Base-by-base conservation (phyloP, 2,113 vertebrate genomes). In the Candoia aspera region DNA sequence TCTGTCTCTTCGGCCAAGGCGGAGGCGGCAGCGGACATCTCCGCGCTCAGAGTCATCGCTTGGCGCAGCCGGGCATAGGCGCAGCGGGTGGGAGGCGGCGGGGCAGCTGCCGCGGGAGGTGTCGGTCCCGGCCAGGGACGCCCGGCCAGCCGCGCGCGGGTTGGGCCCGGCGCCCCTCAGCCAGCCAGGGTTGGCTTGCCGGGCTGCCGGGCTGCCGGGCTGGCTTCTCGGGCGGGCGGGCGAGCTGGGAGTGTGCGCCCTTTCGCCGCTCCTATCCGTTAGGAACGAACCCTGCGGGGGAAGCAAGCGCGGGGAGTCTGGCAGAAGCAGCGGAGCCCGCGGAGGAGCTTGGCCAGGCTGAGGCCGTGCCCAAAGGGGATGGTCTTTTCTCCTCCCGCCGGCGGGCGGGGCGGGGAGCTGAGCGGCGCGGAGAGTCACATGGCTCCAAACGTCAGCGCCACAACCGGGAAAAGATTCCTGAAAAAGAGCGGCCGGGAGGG, bases 11-110 rank as follows among this genome's bases (percentile, higher is more conserved):
- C 98, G 91, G 98, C 98, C 89, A 98, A 98, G 96, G 98, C 97
- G 93, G 98, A 98, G 97, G 98, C 98, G 96, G 98, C 98, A 97
- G 99, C 98, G 97, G 98, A 98, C 98, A 99, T 99, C 97, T 98
- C 98, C 92, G 98, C 97, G 98, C 98, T 99, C 95, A 99, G 97
- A 98, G 99, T 99, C 99, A 99, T 99, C 95, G 98, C 97, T 97
- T 95, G 87, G 94, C 92, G 93, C 91, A 91, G 58, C 91, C 95
- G 96, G 94, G 96, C 97, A 96, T 93, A 17, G 86, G 95, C 88
- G 94, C 92, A 93, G 68, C 29, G 62, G 15, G 60, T 3, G 42
- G 62, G 60, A 26, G 37, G 87, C 33, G 23, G 37, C 59, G 58
- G 37, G 68, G 68, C 68, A 37, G 15, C 68, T 37, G n/a, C 91